Base-by-base conservation (phyloP, 2,888 invertebrate genomes). In the Allolobophora icterica region DNA sequence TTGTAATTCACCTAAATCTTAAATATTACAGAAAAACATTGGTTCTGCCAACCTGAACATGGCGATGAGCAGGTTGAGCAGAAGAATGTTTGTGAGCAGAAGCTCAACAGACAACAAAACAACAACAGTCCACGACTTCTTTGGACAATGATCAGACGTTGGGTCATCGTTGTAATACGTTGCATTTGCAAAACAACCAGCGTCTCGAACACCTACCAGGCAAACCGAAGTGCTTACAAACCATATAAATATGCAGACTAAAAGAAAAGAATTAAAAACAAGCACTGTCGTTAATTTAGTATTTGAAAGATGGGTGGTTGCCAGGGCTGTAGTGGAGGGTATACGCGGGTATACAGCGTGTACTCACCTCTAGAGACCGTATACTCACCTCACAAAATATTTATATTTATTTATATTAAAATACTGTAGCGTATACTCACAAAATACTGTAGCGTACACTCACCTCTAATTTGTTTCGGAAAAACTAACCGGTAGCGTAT, bases 21-120 rank as follows among this genome's bases (percentile, higher is more conserved):
- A 71, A n/a, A 30, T n/a, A 71, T 0, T 17, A n/a, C 30, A 15
- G 0, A 11, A n/a, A 71, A 71, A n/a, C 71, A 71, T n/a, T n/a
- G 71, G 71, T 71, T 71, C n/a, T 34, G 38, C 87, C 17, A 93
- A 95, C 95, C 94, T 95, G 94, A 95, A 95, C 95, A 95, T 95
- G 91, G 95, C 95, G 93, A 95, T 95, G 71, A 95, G 94, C 24
- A 95, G 94, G 92, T 95, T 95, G 91, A 95, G 94, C 58, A 95
- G 94, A 19, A 95, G 93, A 90, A 95, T 94, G 92, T 95, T 95
- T 71, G 95, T 95, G 89, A 95, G 93, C 42, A 95, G 92, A 93
- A 95, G 94, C 93, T 95, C 95, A 33, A 94, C 90, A 19, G 94
- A 95, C 89, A 94, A 93, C 52, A 95, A 92, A 24, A 94, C 35